Evolutionary conservation across 2,888 invertebrate genomes (phyloP).

Genomic region (Drosophila paranaensis): DNA sequence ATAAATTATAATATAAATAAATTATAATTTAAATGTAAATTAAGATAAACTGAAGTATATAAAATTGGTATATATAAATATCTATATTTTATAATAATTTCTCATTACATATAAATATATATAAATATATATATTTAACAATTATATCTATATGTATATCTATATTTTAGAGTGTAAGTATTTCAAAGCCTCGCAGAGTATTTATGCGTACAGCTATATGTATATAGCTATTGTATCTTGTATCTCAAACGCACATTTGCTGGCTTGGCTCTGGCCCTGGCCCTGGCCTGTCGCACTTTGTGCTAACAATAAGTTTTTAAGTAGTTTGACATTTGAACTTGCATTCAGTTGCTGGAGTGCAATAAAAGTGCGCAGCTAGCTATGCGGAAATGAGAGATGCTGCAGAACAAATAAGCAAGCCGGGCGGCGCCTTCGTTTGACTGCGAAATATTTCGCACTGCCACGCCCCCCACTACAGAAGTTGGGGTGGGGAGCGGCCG

Average conservation of each 20-base stretch:
- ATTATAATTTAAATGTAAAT: too few species aligned
- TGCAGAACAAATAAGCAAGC: constrained; percentile 72
- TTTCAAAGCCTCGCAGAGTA: constrained; percentile 18
- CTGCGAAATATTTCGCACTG: constrained; percentile 7
- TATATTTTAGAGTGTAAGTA: background rate
- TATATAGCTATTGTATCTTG: constrained; percentile 1
- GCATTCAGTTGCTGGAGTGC: constrained; percentile 70
- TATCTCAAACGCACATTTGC: constrained; percentile 10
- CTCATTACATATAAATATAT: too few species aligned
- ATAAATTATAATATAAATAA: too few species aligned
- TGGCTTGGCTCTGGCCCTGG: constrained; percentile 10
- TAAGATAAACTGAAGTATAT: too few species aligned
- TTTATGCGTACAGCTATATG: constrained; percentile 1
- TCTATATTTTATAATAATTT: too few species aligned
- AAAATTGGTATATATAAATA: too few species aligned
- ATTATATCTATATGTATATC: background rate
- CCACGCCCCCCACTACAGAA: background rate
- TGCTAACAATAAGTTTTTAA: constrained; percentile 80
- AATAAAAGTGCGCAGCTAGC: constrained; percentile 78
- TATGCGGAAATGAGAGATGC: constrained; percentile 71
- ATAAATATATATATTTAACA: too few species aligned
- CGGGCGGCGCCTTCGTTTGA: constrained; percentile 19
- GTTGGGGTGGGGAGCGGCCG: constrained; percentile 23
- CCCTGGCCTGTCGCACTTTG: constrained; percentile 53
- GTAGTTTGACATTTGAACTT: constrained; percentile 80